Conservation (phyloP, 35 echinoderm and acorn worm species). For the Diadema setosum region DNA sequence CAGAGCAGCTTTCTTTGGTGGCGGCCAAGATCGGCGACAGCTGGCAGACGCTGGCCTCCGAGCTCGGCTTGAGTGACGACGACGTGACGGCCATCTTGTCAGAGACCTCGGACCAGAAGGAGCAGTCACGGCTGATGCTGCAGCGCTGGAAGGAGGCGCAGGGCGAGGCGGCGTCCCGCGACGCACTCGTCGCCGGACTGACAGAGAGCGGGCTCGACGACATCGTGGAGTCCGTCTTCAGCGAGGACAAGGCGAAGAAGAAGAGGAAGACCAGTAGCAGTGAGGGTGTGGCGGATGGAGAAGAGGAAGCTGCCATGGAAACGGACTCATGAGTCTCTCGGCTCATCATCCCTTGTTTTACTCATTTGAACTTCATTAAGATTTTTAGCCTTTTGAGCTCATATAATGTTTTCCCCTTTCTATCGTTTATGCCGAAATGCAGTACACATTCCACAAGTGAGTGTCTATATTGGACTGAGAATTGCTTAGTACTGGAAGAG, state of each 20-base stretch:
- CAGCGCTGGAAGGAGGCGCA: slow-evolving; percentile 59
- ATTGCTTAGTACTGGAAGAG: too few relatives aligned
- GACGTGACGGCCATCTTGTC: slow-evolving; percentile 72
- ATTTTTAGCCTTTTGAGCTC: too few relatives aligned
- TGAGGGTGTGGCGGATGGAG: not conserved
- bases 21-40: slow-evolving; percentile 71
- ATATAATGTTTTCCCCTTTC: too few relatives aligned
- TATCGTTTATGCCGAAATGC: too few relatives aligned
- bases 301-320: not conserved
- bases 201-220: slow-evolving; percentile 90
- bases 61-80: slow-evolving; percentile 81
- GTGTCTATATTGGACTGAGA: too few relatives aligned
- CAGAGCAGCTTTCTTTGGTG: slow-evolving; percentile 60
- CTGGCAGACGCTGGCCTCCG: slow-evolving; percentile 88
- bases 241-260: slow-evolving; percentile 16
- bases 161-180: slow-evolving; percentile 47
- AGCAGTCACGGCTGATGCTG: slow-evolving; percentile 62
- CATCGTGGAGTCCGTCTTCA: slow-evolving; percentile 95
- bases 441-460: too few relatives aligned
- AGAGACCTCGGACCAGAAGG: slow-evolving; percentile 74
- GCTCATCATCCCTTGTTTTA: too few relatives aligned
- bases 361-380: too few relatives aligned
- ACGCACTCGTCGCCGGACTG: slow-evolving; percentile 50
- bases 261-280: not conserved
- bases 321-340: not conserved